Percentiles rank a stretch among this genome's conserved stretches.
These are phyloP conservation scores for Otocyon megalotis DNA, from an alignment of 2,113 vertebrate species.

Conservation along the genomic window DNA sequence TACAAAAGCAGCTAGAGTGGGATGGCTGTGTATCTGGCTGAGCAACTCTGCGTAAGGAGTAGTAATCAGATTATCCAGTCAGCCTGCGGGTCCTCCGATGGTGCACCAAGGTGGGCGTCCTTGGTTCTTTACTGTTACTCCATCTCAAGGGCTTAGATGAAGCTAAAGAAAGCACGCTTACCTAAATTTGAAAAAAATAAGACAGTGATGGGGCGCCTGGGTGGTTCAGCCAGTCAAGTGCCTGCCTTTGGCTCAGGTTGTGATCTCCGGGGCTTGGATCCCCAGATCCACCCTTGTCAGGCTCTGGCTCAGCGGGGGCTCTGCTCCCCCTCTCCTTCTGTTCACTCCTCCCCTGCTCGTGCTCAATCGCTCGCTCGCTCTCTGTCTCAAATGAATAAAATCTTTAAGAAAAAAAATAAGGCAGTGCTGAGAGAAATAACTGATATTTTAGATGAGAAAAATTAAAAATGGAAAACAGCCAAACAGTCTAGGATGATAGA, in stretches of 20 bases:
- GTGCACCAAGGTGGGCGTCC: neutral
- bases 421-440: conserved; percentile 1
- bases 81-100: neutral
- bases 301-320: neutral
- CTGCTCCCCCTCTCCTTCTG: neutral
- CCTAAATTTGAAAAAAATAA: neutral
- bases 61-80: neutral
- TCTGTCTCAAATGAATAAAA: neutral
- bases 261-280: neutral
- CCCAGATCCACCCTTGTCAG: neutral
- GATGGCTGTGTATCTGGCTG: neutral
- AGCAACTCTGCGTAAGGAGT: neutral
- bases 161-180: neutral
- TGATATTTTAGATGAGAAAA: conserved; percentile 15
- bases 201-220: neutral
- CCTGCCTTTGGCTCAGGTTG: neutral
- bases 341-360: neutral
- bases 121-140: neutral
- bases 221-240: neutral
- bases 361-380: neutral
- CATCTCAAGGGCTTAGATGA: neutral
- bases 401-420: neutral
- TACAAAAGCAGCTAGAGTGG: neutral
- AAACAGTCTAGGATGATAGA: neutral
- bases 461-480: neutral